Evolutionary conservation across 1,140 invertebrate genomes (phyloP).

Genomic region (Kradibia gibbosae): DNA sequence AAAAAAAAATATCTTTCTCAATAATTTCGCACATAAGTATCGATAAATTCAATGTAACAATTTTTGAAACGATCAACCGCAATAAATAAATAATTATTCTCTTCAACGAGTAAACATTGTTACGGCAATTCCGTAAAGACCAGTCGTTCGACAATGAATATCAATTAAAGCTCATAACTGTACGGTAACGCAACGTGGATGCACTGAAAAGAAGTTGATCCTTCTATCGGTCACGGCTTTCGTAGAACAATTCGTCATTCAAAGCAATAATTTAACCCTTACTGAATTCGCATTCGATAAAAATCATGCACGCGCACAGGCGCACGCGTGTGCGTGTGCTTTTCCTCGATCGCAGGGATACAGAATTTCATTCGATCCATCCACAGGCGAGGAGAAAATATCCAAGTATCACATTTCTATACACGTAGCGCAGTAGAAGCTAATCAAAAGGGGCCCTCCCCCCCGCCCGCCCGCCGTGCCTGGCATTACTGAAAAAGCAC

Average conservation of each 20-base stretch:
- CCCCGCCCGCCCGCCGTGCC: too few species aligned
- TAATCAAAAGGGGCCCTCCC: background rate
- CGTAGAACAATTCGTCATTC: background rate
- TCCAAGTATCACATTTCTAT: background rate
- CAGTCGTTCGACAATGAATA: background rate
- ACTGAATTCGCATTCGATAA: background rate
- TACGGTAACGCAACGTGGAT: background rate
- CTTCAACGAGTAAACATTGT: background rate
- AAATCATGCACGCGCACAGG: background rate
- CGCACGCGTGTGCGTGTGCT: background rate
- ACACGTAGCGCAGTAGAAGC: background rate
- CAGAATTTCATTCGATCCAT: background rate
- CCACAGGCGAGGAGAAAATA: background rate
- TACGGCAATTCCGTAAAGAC: background rate
- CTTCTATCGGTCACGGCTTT: background rate
- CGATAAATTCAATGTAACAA: background rate
- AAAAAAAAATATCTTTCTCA: too few species aligned
- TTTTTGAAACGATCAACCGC: background rate
- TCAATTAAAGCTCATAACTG: background rate
- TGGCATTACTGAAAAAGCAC: slow-evolving; percentile 42
- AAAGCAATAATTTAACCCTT: background rate
- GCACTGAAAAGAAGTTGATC: background rate
- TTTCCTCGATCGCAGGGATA: background rate
- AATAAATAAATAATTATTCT: background rate
- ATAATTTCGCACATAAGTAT: too few species aligned